Conservation (phyloP, 2,888 invertebrate genomes). For the Mylabris sibirica region DNA sequence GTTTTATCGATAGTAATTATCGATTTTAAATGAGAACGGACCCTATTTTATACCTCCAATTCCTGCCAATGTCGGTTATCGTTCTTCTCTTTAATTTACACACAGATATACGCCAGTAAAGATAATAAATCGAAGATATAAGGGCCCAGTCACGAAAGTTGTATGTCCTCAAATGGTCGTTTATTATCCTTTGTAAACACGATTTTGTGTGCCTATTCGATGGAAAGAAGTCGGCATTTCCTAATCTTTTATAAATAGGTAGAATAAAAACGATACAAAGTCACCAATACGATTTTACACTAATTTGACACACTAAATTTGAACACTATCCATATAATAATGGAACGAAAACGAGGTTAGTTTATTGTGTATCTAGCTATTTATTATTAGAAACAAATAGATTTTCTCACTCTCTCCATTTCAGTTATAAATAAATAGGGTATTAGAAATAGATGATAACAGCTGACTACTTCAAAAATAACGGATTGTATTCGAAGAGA, state of each 20-base stretch:
- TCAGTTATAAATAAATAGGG: constrained; percentile 36
- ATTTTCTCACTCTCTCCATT: constrained; percentile 19
- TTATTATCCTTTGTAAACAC: constrained; percentile 36
- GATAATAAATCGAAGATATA: constrained; percentile 35
- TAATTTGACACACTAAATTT: not conserved
- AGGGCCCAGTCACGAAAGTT: constrained; percentile 31
- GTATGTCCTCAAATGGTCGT: constrained; percentile 33
- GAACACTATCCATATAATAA: constrained; percentile 6
- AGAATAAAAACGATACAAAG: not conserved
- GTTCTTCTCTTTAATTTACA: constrained; percentile 37
- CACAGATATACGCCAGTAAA: constrained; percentile 30
- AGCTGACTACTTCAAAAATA: constrained; percentile 47
- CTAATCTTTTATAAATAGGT: no score
- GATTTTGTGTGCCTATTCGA: not conserved
- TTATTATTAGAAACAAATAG: constrained; percentile 37
- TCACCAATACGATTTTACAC: not conserved
- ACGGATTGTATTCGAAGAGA: constrained; percentile 22
- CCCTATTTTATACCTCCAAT: constrained; percentile 13
- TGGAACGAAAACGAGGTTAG: constrained; percentile 37
- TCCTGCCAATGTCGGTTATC: constrained; percentile 28
- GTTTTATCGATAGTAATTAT: constrained; percentile 10
- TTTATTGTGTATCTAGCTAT: constrained; percentile 37
- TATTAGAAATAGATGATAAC: constrained; percentile 46
- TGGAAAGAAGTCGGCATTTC: not conserved
- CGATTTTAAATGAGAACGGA: constrained; percentile 11